Evolutionary conservation across 2,797 vertebrate species (phyloP), one percentile per base, ranked within the genome.

Genomic region (Coranthus polyacanthus): DNA sequence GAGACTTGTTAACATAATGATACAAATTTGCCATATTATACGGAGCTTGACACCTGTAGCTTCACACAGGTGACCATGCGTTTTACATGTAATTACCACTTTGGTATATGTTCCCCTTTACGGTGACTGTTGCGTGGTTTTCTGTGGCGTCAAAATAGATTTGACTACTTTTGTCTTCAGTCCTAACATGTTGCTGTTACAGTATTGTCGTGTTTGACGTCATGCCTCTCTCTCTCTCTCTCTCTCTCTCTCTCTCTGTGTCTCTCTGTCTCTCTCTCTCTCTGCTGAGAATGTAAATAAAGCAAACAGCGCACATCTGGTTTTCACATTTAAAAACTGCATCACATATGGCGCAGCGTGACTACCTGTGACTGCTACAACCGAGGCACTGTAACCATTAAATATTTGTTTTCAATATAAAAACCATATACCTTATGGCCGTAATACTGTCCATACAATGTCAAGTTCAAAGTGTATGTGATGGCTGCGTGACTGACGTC

Each of bases 221-320:
- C 83, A 88, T 81, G 59, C 80, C 76, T 88, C 75, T 89, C 65
- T 72, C 82, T 85, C 21, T 49, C 53, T 53, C 43, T 57, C 50
- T 39, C 46, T 53, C 43, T 46, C 39, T 21, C 56, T 18, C 26
- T 69, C 58, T 49, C 38, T 51, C 43, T 56, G 49, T 43, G 20
- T 56, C 41, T 61, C 29, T 47, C 42, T 81, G 53, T 60, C 39
- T 66, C 20, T 42, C 42, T 38, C 37, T 38, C 50, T 60, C 61
- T 22, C 34, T 38, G 85, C 87, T 67, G 85, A 93, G 90, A 95
- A 96, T 95, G 94, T 95, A 96, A 96, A 96, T 95, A 96, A 95
- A 94, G 89, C 89, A 69, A 93, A 91, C 82, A 90, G 81, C 74
- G 79, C 91, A 96, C 96, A 96, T 97, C 96, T 98, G 95, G 93